phyloP scores from a whole-genome alignment of 2,113 vertebrate species.

The Colistium nudipinnis region DNA sequence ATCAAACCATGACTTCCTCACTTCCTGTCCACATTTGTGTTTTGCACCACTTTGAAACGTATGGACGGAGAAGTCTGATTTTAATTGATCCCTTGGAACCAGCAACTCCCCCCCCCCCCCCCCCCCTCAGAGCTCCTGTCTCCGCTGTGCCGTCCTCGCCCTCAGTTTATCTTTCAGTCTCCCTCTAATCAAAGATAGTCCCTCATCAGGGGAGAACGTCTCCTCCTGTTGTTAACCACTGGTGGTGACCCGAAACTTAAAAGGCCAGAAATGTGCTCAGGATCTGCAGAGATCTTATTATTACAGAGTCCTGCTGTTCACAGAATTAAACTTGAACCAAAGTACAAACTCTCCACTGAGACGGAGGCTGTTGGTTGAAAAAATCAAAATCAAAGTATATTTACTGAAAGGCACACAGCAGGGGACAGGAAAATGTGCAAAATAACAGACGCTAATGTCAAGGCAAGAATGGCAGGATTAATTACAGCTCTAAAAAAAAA shows the following conservation, averaged over 20 bases:
- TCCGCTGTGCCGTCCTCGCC: no score
- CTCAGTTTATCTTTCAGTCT: conserved; percentile 16
- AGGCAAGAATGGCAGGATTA: conserved; percentile 14
- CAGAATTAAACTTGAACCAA: conserved; percentile 7
- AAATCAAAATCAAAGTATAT: no score
- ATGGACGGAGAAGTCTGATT: no score
- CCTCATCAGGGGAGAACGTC: conserved; percentile 11
- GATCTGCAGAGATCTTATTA: conserved; percentile 5
- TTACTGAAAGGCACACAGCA: conserved; percentile 24
- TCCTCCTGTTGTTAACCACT: background rate
- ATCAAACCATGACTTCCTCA: no score
- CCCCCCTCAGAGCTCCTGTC: background rate
- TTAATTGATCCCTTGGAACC: no score
- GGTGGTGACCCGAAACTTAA: conserved; percentile 18
- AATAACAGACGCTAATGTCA: conserved; percentile 21
- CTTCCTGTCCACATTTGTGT: no score
- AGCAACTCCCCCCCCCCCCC: no score
- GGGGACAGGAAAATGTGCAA: background rate
- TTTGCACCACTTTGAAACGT: no score
- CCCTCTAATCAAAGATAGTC: conserved; percentile 28
- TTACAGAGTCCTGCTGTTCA: background rate
- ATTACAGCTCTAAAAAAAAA: conserved; percentile 19
- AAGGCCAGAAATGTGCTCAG: no score
- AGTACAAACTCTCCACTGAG: conserved; percentile 20
- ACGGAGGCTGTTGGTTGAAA: conserved; percentile 10